phyloP scores from a whole-genome alignment of 2,888 invertebrate species.

The Cantharis rustica region DNA sequence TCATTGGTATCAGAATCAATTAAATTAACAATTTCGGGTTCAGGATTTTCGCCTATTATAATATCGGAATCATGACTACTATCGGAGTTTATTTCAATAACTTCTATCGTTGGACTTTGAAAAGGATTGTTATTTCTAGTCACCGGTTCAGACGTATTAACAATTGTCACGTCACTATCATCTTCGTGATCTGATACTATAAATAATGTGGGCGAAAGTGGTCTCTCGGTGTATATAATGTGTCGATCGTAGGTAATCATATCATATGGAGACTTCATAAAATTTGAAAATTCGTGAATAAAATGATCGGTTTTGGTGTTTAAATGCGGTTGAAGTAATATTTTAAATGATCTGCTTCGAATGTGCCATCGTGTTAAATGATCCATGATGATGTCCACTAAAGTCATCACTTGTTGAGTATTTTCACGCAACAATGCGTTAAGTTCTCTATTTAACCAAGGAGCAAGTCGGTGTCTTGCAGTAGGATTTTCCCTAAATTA shows the following conservation, averaged over 20 bases:
- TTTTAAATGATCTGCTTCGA: constrained; percentile 71
- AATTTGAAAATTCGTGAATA: constrained; percentile 85
- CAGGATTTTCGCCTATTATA: constrained; percentile 41
- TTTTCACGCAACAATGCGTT: constrained; percentile 73
- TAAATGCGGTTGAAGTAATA: constrained; percentile 70
- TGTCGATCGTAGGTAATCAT: constrained; percentile 81
- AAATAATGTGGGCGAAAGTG: constrained; percentile 34
- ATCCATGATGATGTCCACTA: constrained; percentile 71
- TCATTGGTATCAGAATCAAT: constrained; percentile 35
- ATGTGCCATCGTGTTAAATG: constrained; percentile 71
- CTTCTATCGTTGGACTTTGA: constrained; percentile 34
- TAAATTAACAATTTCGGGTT: constrained; percentile 39
- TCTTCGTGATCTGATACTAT: constrained; percentile 46
- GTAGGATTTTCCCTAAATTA: constrained; percentile 72
- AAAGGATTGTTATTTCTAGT: constrained; percentile 30
- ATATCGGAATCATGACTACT: constrained; percentile 44
- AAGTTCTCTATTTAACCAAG: constrained; percentile 88
- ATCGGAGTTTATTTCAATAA: constrained; percentile 43
- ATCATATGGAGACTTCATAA: constrained; percentile 85
- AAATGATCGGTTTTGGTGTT: constrained; percentile 81
- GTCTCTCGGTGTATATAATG: constrained; percentile 65
- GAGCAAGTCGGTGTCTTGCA: constrained; percentile 80
- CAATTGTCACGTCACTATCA: constrained; percentile 52
- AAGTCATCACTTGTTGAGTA: constrained; percentile 65
- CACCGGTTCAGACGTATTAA: constrained; percentile 36